These are phyloP conservation scores for Heterodera schachtii DNA, from an alignment of 1,140 invertebrate genomes.

Conservation along the genomic window DNA sequence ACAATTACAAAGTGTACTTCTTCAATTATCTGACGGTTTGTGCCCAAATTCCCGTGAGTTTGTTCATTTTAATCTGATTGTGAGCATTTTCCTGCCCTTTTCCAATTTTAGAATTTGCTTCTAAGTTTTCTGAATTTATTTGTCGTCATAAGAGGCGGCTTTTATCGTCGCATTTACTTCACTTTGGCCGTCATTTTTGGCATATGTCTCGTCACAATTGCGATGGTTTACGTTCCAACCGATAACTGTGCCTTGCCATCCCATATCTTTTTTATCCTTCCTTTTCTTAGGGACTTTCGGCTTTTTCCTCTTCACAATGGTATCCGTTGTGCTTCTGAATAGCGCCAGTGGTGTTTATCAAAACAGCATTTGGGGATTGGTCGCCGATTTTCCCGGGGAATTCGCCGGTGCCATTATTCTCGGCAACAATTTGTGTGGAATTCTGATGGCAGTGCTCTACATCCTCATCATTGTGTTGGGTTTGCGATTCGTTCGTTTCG, in stretches of 20 bases:
- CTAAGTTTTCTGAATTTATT: slow-evolving; percentile 96
- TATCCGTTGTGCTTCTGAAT: slow-evolving; percentile 83
- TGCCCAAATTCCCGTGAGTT: slow-evolving; percentile 21
- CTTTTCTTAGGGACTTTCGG: slow-evolving; percentile 72
- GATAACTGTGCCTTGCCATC: slow-evolving; percentile 8
- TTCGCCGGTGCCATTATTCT: slow-evolving; percentile 93
- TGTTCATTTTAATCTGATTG: not conserved
- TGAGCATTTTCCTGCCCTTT: slow-evolving; percentile 72
- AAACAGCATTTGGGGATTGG: slow-evolving; percentile 93
- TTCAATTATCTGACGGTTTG: slow-evolving; percentile 40
- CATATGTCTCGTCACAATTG: slow-evolving; percentile 36
- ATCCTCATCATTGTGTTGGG: slow-evolving; percentile 73
- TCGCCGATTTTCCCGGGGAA: slow-evolving; percentile 84
- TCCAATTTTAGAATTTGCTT: slow-evolving; percentile 90
- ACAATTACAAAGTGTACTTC: slow-evolving; percentile 23
- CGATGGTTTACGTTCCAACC: slow-evolving; percentile 33
- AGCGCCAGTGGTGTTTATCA: slow-evolving; percentile 96
- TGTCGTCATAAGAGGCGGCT: slow-evolving; percentile 72
- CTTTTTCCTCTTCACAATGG: slow-evolving; percentile 90
- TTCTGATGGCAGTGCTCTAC: slow-evolving; percentile 81
- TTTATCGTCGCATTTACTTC: slow-evolving; percentile 84
- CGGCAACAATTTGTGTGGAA: slow-evolving; percentile 92
- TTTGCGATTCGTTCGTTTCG: slow-evolving; percentile 33
- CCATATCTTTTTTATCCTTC: slow-evolving; percentile 12
- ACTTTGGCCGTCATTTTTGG: slow-evolving; percentile 78